Evolutionary conservation across 2,888 invertebrate genomes (phyloP), one percentile per base, ranked within the genome.

Genomic region (Dolichopus griseipennis): DNA sequence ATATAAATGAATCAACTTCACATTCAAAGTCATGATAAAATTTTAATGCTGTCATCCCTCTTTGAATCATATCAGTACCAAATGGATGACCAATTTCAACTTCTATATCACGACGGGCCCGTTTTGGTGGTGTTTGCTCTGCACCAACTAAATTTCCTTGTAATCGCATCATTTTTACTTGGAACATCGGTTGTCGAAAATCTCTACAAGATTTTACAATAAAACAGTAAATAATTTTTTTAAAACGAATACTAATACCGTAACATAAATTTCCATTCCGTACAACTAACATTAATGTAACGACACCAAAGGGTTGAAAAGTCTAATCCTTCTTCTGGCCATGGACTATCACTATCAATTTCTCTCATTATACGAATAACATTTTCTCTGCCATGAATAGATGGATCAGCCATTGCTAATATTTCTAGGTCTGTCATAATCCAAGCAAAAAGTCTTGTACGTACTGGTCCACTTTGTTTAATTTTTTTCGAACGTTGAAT

Each of bases 21-120:
- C 95, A 95, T 81, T 95, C 95, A 69, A 99, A 87, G 81, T 99
- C 98, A 82, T 99, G 96, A 83, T 96, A 99, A 84, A 95, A 97
- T 82, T 99, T 99, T 63, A 98, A 84, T 0, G 97, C 90, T 66
- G 95, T 91, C 92, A 99, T 95, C 73, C 91, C 90, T 68, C 98
- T 86, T 79, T 96, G 91, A 15, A 99, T 86, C n/a, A 86, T 85
- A 72, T 88, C 86, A 20, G 87, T 84, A 22, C 90, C 90, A 87
- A 95, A 98, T 0, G 97, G 96, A 20, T 86, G 86, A 0, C 93
- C 95, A 62, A 85, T 84, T 67, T 93, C 92, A 5, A 88, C 90
- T 72, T 73, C 71, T 7, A 81, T 80, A 70, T 82, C 81, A 1
- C 82, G 78, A 68, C 79, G 80, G 0, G 82, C 81, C 0, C 91